Evolutionary conservation across 2,888 invertebrate genomes (phyloP).

Genomic region (Acleris sparsana): DNA sequence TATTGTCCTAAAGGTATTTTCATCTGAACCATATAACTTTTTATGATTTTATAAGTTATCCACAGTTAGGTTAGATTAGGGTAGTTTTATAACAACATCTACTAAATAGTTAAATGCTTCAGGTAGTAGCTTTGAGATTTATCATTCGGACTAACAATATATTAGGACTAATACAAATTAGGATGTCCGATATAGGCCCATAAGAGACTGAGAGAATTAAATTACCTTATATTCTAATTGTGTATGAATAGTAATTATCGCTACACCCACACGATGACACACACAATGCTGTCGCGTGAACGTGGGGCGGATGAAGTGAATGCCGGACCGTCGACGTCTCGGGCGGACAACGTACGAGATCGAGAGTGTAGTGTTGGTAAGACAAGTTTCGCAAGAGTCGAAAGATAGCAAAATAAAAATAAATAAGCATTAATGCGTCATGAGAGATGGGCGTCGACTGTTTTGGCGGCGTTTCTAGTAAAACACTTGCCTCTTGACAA

Average conservation of each 20-base stretch:
- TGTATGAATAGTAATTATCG: constrained; percentile 31
- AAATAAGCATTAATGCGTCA: constrained; percentile 83
- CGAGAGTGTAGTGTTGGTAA: constrained; percentile 58
- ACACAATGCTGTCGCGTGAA: constrained; percentile 59
- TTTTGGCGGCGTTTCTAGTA: constrained; percentile 78
- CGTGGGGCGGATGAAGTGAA: constrained; percentile 54
- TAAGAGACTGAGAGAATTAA: constrained; percentile 14
- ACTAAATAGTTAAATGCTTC: too few species aligned
- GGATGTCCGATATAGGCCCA: background rate
- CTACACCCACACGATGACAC: constrained; percentile 51
- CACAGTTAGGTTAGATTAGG: too few species aligned
- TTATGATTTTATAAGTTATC: too few species aligned
- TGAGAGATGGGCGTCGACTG: constrained; percentile 79
- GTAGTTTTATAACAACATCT: too few species aligned
- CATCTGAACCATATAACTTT: too few species aligned
- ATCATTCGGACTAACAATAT: too few species aligned
- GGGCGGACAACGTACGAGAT: constrained; percentile 38
- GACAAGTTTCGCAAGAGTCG: constrained; percentile 65
- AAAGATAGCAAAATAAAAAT: constrained; percentile 72
- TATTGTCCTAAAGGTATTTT: too few species aligned
- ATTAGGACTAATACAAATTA: too few species aligned
- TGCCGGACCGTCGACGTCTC: constrained; percentile 2
- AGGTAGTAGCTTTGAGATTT: too few species aligned
- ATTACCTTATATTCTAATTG: constrained; percentile 34
- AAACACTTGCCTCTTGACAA: constrained; percentile 84